Conservation (phyloP, 2,797 vertebrate species). For the Aphelocoma californica region DNA sequence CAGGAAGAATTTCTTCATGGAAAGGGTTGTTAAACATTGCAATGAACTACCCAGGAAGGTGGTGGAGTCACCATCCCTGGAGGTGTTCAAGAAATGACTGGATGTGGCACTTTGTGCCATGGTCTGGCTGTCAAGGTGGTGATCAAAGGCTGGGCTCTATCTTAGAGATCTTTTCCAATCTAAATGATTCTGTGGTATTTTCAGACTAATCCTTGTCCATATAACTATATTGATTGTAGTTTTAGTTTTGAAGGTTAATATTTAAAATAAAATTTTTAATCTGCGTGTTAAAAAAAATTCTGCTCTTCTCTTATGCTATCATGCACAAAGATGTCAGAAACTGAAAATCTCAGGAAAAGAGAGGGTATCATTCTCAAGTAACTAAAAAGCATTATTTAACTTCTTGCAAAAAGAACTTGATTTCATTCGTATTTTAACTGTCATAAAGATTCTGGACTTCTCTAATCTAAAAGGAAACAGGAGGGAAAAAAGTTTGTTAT, state of each 20-base stretch:
- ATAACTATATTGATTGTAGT: background rate
- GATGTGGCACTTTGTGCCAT: background rate
- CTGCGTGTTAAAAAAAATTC: rapidly evolving
- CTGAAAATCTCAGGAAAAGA: background rate
- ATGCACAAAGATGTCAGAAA: background rate
- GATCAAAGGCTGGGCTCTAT: background rate
- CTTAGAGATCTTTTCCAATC: background rate
- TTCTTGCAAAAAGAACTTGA: background rate
- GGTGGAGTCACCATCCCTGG: background rate
- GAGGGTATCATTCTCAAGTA: background rate
- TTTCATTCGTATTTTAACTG: background rate
- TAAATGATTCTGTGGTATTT: background rate
- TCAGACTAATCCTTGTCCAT: background rate
- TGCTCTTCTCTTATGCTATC: background rate
- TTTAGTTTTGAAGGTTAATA: background rate
- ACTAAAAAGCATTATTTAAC: background rate
- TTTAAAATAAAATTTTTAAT: background rate
- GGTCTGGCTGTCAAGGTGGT: background rate
- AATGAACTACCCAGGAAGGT: background rate
- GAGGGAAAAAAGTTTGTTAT: background rate
- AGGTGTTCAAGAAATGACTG: background rate
- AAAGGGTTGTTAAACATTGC: background rate
- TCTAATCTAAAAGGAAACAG: background rate
- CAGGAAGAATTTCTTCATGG: background rate
- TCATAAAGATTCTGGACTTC: background rate